Percentiles rank a stretch among this genome's conserved stretches.
phyloP scores from a whole-genome alignment of 2,113 vertebrate species.

The Upupa epops region DNA sequence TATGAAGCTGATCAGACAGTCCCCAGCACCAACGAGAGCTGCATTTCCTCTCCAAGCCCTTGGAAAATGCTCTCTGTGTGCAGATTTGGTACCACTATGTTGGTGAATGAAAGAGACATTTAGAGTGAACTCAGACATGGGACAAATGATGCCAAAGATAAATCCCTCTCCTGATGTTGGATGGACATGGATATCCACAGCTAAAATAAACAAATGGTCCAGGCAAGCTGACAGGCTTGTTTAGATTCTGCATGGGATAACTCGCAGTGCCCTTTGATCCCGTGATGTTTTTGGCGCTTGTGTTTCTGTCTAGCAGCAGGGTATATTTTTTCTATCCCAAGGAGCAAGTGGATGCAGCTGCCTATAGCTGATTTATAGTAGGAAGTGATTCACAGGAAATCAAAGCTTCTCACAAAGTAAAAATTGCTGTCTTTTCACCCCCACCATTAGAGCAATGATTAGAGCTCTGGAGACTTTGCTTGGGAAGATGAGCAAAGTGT shows the following conservation, averaged over 20 bases:
- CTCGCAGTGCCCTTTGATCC: conserved; percentile 72
- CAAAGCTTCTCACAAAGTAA: conserved; percentile 47
- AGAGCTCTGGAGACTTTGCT: conserved; percentile 25
- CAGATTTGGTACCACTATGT: neutral
- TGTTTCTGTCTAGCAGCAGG: conserved; percentile 70
- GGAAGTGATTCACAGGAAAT: conserved; percentile 72
- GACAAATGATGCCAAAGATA: conserved; percentile 43
- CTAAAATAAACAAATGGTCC: conserved; percentile 74
- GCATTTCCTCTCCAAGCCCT: neutral
- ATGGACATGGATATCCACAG: conserved; percentile 58
- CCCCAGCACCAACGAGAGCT: neutral
- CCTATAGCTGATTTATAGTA: conserved; percentile 73
- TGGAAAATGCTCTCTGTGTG: neutral
- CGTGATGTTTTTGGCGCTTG: conserved; percentile 74
- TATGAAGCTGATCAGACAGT: neutral
- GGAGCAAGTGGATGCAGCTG: conserved; percentile 71
- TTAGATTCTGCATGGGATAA: conserved; percentile 67
- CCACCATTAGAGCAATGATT: neutral
- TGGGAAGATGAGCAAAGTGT: neutral
- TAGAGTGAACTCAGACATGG: neutral
- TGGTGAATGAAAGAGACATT: conserved; percentile 37
- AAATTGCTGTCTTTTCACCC: conserved; percentile 56
- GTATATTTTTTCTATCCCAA: conserved; percentile 67
- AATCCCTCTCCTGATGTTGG: conserved; percentile 15
- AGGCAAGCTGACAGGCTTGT: conserved; percentile 52